These are phyloP conservation scores for Stenoptilia bipunctidactyla DNA, from an alignment of 2,888 invertebrate species.

Conservation along the genomic window DNA sequence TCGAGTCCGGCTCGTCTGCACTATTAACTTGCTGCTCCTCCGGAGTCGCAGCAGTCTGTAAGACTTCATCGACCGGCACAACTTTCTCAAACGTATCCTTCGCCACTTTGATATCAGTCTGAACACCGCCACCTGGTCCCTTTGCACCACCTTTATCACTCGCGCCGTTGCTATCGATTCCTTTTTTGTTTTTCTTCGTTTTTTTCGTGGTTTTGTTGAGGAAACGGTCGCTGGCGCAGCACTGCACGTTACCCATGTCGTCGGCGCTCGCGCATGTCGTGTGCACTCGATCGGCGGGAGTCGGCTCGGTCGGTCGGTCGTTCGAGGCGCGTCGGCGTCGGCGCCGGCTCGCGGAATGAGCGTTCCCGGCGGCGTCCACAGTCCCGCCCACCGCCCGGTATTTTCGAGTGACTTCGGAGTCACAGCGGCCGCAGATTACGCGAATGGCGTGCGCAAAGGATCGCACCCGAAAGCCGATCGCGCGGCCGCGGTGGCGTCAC, in stretches of 20 bases:
- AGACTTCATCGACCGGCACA: constrained; percentile 33
- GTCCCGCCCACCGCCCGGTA: constrained; percentile 57
- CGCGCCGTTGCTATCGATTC: constrained; percentile 20
- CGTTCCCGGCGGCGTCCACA: constrained; percentile 37
- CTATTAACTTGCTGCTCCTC: constrained; percentile 21
- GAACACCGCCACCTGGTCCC: constrained; percentile 33
- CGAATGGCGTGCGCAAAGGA: constrained; percentile 66
- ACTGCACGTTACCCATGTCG: constrained; percentile 70
- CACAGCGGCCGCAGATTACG: constrained; percentile 63
- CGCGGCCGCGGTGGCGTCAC: constrained; percentile 63
- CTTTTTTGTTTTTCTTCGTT: constrained; percentile 39
- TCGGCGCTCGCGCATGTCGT: constrained; percentile 61
- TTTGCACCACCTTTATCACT: constrained; percentile 43
- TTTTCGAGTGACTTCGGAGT: constrained; percentile 56
- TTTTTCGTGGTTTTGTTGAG: constrained; percentile 47
- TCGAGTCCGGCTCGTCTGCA: constrained; percentile 16
- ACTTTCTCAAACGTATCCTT: constrained; percentile 44
- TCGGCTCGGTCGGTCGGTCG: constrained; percentile 63
- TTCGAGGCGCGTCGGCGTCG: constrained; percentile 39
- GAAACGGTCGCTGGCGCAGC: constrained; percentile 65
- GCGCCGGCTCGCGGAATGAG: constrained; percentile 64
- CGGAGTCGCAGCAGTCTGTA: constrained; percentile 28
- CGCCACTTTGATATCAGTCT: constrained; percentile 46
- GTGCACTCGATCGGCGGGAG: constrained; percentile 51
- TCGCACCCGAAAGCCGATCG: constrained; percentile 68